Conservation (phyloP, 1,140 invertebrate species). For the Drosophila oshimai region DNA sequence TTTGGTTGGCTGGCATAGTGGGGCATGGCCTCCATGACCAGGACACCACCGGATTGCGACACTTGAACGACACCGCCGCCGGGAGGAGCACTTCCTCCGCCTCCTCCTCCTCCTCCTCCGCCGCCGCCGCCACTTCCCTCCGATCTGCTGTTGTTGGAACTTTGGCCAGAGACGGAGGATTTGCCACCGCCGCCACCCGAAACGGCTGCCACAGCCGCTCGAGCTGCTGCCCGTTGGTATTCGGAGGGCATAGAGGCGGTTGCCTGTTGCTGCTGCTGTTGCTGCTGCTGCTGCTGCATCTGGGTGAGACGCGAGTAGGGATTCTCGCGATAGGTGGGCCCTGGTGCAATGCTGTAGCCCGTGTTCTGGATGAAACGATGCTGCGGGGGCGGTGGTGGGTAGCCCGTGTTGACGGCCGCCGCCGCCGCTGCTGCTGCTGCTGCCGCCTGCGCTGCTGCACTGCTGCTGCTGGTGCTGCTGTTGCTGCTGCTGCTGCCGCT, state of each 20-base stretch:
- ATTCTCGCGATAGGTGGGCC: slow-evolving; percentile 70
- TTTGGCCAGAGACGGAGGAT: background rate
- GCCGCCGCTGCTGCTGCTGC: slow-evolving; percentile 49
- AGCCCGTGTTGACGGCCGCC: slow-evolving; percentile 61
- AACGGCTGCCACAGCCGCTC: slow-evolving; percentile 33
- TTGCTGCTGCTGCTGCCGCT: slow-evolving; percentile 17
- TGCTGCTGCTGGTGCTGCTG: background rate
- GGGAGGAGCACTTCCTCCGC: background rate
- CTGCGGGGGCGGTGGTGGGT: slow-evolving; percentile 50
- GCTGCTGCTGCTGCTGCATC: slow-evolving; percentile 34
- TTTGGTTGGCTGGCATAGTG: slow-evolving; percentile 64
- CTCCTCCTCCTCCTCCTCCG: background rate
- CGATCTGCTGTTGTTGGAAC: slow-evolving; percentile 1
- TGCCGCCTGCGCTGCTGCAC: background rate
- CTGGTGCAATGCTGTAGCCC: slow-evolving; percentile 54
- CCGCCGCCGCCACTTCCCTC: slow-evolving; percentile 13
- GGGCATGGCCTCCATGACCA: slow-evolving; percentile 67
- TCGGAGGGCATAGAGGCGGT: slow-evolving; percentile 51
- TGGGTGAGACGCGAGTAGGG: slow-evolving; percentile 76
- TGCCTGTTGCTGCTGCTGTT: slow-evolving; percentile 4
- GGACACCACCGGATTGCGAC: slow-evolving; percentile 53
- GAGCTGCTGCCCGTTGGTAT: slow-evolving; percentile 45
- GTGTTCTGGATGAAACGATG: slow-evolving; percentile 68
- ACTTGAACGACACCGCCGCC: slow-evolving; percentile 59
- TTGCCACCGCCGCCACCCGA: slow-evolving; percentile 7